Percentiles rank a stretch among this genome's conserved stretches.
Conservation (phyloP, 2,113 vertebrate genomes). For the Hirundichthys speculiger region DNA sequence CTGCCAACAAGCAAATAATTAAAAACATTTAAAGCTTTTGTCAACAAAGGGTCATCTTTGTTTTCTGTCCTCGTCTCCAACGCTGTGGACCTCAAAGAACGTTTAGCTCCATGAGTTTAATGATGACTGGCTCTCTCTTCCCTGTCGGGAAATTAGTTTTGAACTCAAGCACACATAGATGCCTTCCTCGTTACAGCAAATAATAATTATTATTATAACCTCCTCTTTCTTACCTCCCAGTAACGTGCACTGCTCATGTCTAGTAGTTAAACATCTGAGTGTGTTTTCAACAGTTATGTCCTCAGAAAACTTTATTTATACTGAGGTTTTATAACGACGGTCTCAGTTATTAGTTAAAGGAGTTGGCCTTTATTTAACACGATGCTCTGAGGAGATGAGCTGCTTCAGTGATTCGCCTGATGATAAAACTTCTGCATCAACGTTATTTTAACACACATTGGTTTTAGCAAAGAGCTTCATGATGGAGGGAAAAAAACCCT, state of each 20-base stretch:
- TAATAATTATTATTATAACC: too few relatives aligned
- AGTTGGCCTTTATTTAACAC: background rate
- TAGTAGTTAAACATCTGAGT: too few relatives aligned
- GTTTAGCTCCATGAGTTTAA: background rate
- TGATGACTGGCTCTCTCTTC: too few relatives aligned
- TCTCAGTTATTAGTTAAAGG: background rate
- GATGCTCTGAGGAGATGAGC: background rate
- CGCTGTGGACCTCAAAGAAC: slow-evolving; percentile 21
- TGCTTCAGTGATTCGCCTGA: background rate
- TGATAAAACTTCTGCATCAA: background rate
- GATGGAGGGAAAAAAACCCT: slow-evolving; percentile 2
- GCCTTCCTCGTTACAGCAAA: too few relatives aligned
- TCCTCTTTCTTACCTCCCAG: too few relatives aligned
- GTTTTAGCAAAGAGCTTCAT: background rate
- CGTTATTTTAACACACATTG: slow-evolving; percentile 1
- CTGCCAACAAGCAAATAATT: too few relatives aligned
- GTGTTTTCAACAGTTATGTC: background rate
- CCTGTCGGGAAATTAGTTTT: too few relatives aligned
- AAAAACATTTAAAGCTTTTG: too few relatives aligned
- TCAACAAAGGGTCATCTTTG: background rate
- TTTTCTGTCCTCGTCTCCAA: slow-evolving; percentile 4
- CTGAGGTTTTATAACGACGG: background rate
- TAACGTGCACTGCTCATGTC: too few relatives aligned
- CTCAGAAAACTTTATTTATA: background rate
- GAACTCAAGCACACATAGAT: too few relatives aligned